Conservation (phyloP, 1,140 invertebrate genomes). For the Drosophila ananassae region DNA sequence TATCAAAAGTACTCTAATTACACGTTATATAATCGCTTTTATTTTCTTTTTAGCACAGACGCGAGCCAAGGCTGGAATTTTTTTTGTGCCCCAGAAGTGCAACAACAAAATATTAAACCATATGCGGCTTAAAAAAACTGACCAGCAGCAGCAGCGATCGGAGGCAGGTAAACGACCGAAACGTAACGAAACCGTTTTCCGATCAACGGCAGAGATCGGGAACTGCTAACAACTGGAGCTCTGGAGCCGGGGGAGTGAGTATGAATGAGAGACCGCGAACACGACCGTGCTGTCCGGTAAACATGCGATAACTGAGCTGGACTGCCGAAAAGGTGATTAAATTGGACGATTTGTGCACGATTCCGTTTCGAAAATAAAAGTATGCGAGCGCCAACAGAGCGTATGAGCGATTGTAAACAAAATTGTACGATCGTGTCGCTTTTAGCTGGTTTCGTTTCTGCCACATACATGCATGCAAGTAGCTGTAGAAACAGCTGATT, state of each 20-base stretch:
- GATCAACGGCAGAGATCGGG: conserved; percentile 4
- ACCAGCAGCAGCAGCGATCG: conserved; percentile 29
- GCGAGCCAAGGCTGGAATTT: conserved; percentile 33
- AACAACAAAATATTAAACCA: not conserved
- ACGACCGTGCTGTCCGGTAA: conserved; percentile 67
- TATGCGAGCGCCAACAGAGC: conserved; percentile 16
- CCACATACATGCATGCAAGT: conserved; percentile 3
- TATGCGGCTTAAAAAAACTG: conserved; percentile 28
- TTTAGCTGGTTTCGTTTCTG: conserved; percentile 6
- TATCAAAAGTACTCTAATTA: conserved; percentile 64
- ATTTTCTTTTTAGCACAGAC: conserved; percentile 46
- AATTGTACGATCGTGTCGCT: conserved; percentile 20
- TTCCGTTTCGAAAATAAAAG: conserved; percentile 74
- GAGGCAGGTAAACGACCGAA: conserved; percentile 56
- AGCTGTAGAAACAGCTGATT: conserved; percentile 55
- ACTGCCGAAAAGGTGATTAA: conserved; percentile 71
- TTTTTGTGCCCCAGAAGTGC: conserved; percentile 4
- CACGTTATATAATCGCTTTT: conserved; percentile 70
- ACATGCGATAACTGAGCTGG: conserved; percentile 70
- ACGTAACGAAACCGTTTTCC: conserved; percentile 26
- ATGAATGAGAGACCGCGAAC: conserved; percentile 37
- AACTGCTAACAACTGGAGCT: conserved; percentile 3
- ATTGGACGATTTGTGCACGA: conserved; percentile 60
- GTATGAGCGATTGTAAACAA: conserved; percentile 64
- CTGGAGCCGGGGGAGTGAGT: not conserved